Conservation (phyloP, 1,140 invertebrate genomes). For the Drosophila elegans region DNA sequence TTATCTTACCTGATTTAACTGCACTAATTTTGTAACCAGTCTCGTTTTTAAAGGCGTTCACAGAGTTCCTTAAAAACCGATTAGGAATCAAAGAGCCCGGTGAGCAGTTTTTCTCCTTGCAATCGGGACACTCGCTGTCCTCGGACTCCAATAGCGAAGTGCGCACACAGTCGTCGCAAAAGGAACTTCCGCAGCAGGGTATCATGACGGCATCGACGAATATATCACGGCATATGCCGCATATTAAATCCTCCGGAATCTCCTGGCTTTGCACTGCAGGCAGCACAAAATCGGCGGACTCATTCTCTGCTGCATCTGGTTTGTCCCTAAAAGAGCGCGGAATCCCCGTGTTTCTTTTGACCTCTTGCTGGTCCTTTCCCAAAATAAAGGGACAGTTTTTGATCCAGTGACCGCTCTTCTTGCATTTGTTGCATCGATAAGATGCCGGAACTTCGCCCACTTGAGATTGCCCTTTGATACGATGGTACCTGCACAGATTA, state of each 20-base stretch:
- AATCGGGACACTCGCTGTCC: constrained; percentile 97
- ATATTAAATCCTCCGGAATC: constrained; percentile 96
- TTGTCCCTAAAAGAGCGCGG: constrained; percentile 97
- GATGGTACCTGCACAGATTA: constrained; percentile 90
- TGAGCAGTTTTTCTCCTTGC: constrained; percentile 95
- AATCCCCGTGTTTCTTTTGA: constrained; percentile 98
- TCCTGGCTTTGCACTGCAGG: constrained; percentile 85
- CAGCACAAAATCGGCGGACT: constrained; percentile 47
- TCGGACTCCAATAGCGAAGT: constrained; percentile 95
- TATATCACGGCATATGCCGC: constrained; percentile 96
- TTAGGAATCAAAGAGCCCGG: constrained; percentile 97
- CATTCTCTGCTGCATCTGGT: constrained; percentile 55
- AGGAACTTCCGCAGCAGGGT: constrained; percentile 98
- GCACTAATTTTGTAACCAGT: constrained; percentile 89
- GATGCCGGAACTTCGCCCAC: constrained; percentile 94
- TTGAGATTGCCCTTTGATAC: constrained; percentile 94
- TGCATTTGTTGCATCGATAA: constrained; percentile 97
- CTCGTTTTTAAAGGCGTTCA: constrained; percentile 95
- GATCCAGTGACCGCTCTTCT: constrained; percentile 97
- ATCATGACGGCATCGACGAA: constrained; percentile 98
- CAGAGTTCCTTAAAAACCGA: constrained; percentile 94
- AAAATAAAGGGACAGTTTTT: constrained; percentile 94
- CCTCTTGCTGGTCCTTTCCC: constrained; percentile 87
- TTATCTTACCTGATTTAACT: constrained; percentile 53
- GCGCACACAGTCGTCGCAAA: constrained; percentile 98